Evolutionary conservation across 2,113 vertebrate genomes (phyloP), one percentile per base, ranked within the genome.

Genomic region (Cariama cristata): DNA sequence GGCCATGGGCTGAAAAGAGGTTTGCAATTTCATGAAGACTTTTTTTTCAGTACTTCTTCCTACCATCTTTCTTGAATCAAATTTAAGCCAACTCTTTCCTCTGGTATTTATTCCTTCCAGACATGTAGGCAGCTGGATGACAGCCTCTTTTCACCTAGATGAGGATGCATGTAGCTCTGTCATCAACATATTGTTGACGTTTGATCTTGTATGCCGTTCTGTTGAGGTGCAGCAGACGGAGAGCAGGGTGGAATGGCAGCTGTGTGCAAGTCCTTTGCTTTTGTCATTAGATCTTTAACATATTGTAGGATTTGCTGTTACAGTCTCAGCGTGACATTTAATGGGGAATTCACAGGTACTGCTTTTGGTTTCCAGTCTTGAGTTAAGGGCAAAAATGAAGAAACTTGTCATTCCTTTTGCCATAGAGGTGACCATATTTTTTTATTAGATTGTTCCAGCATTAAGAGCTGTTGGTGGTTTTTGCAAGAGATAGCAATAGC

Each of bases 111-210:
- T 93, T 96, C 47, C 52, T 95, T 94, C 87, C 92, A 95, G 88
- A 95, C 63, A 4, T 88, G 81, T 95, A 94, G 93, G 91, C 84
- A 97, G 86, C 92, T 97, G 96, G 63, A 88, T 96, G 92, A 93
- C 88, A 92, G 77, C 67, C 76, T 86, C 83, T 93, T 91, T 91
- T 95, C 87, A 90, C 90, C 89, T 95, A 90, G 60, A 69, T 73
- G 64, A 95, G 81, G 84, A 69, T 86, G 83, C 72, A 66, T 55
- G 72, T 86, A 88, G 72, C 86, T 94, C 76, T 96, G 88, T 94
- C 77, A 71, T 95, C 95, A 92, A 83, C 91, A 95, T 93, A 73
- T 84, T 94, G 91, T 83, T 96, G 95, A 97, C 94, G 91, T 88
- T 96, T 95, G 96, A 87, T 96, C 95, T 95, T 59, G 55, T 82